Conservation (phyloP, 2,113 vertebrate species). For the Etheostoma cragini region DNA sequence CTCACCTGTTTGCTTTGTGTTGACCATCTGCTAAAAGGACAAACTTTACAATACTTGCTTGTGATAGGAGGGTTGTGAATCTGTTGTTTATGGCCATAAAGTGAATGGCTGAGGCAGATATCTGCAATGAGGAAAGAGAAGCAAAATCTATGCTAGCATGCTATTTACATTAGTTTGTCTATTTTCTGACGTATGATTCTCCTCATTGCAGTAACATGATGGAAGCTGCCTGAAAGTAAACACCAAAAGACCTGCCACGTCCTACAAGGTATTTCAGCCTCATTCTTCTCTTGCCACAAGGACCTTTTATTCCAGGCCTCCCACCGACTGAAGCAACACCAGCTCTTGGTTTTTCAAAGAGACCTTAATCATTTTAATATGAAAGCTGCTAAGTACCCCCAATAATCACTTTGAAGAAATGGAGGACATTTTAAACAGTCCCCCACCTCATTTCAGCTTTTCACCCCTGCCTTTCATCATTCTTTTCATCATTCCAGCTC, state of each 20-base stretch:
- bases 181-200: not conserved
- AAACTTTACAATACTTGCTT: slow-evolving; percentile 17
- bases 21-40: slow-evolving; percentile 56
- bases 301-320: slow-evolving; percentile 71
- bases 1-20: slow-evolving; percentile 66
- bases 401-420: slow-evolving; percentile 84
- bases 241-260: slow-evolving; percentile 19
- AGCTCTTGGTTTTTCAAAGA: slow-evolving; percentile 79
- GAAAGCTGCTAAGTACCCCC: slow-evolving; percentile 84
- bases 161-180: not conserved
- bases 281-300: slow-evolving; percentile 66
- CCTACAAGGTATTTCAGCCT: slow-evolving; percentile 67
- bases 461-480: slow-evolving; percentile 81
- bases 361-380: slow-evolving; percentile 85
- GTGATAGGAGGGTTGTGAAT: slow-evolving; percentile 37
- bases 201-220: not conserved
- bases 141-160: not conserved
- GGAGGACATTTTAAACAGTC: slow-evolving; percentile 77
- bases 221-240: slow-evolving; percentile 11
- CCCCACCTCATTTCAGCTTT: slow-evolving; percentile 75
- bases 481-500: slow-evolving; percentile 78
- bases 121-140: not conserved
- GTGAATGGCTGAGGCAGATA: slow-evolving; percentile 10
- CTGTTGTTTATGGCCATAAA: slow-evolving; percentile 31
- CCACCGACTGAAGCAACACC: slow-evolving; percentile 70